Conservation (phyloP, 2,888 invertebrate genomes). For the Lumbricus terrestris region DNA sequence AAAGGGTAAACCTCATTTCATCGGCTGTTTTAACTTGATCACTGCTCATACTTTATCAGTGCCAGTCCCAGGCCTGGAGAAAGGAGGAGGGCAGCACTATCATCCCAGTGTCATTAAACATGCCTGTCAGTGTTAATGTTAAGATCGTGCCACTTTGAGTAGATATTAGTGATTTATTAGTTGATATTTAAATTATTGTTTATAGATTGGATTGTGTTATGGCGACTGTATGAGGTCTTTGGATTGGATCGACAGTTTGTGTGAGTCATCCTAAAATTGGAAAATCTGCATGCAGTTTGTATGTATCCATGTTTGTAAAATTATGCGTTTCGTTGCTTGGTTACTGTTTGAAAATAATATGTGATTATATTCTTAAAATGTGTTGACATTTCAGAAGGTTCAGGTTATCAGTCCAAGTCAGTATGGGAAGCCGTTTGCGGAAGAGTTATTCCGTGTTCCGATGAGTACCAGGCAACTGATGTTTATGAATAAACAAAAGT, state of each 20-base stretch:
- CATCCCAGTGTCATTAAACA: too few species aligned
- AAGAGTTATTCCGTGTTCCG: slow-evolving; percentile 77
- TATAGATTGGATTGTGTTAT: neutral
- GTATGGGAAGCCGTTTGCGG: slow-evolving; percentile 72
- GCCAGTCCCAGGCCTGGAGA: too few species aligned
- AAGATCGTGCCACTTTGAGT: neutral
- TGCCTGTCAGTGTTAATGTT: neutral
- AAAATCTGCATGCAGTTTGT: neutral
- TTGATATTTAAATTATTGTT: neutral
- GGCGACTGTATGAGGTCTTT: neutral
- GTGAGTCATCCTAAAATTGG: too few species aligned
- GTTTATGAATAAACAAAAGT: neutral
- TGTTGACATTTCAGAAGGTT: slow-evolving; percentile 63
- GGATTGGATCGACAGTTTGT: too few species aligned
- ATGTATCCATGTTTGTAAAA: neutral
- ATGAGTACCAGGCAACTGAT: slow-evolving; percentile 74
- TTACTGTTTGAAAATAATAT: neutral
- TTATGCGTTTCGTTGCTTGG: neutral
- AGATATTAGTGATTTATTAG: neutral
- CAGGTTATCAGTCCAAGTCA: slow-evolving; percentile 75
- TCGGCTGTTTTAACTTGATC: neutral
- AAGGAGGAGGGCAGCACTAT: too few species aligned
- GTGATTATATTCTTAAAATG: neutral
- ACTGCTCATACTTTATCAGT: too few species aligned
- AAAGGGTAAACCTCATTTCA: neutral